These are phyloP conservation scores for Polypterus senegalus DNA, from an alignment of 2,113 vertebrate genomes.

Conservation along the genomic window DNA sequence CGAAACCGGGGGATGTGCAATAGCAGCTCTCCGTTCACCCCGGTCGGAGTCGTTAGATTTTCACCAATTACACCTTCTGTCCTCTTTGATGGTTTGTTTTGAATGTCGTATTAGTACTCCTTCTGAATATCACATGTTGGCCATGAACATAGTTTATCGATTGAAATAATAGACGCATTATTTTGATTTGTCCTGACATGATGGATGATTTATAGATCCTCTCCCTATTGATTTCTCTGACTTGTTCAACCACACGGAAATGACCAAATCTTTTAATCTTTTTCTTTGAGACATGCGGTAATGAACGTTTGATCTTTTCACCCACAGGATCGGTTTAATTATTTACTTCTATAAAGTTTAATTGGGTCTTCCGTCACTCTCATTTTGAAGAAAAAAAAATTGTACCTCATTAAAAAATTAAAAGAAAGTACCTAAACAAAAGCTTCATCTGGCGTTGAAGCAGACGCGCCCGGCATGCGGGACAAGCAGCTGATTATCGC, in stretches of 20 bases:
- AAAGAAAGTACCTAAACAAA: too few species aligned
- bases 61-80: conserved; percentile 35
- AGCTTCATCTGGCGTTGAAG: too few species aligned
- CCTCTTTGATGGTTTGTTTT: conserved; percentile 44
- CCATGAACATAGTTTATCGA: conserved; percentile 61
- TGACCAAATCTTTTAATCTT: conserved; percentile 37
- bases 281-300: too few species aligned
- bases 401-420: too few species aligned
- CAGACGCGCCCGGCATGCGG: too few species aligned
- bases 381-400: too few species aligned
- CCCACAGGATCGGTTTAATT: too few species aligned
- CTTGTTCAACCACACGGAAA: conserved; percentile 47
- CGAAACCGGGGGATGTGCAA: not conserved
- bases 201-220: conserved; percentile 62
- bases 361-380: too few species aligned
- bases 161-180: conserved; percentile 71
- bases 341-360: too few species aligned
- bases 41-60: conserved; percentile 15
- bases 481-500: too few species aligned
- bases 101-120: conserved; percentile 24
- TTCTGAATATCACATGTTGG: conserved; percentile 49
- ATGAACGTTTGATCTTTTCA: too few species aligned
- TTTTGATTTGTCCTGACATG: conserved; percentile 66
- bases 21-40: not conserved
- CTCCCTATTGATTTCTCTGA: conserved; percentile 50